phyloP scores from a whole-genome alignment of 1,140 invertebrate genomes.

The Glomeris maerens region DNA sequence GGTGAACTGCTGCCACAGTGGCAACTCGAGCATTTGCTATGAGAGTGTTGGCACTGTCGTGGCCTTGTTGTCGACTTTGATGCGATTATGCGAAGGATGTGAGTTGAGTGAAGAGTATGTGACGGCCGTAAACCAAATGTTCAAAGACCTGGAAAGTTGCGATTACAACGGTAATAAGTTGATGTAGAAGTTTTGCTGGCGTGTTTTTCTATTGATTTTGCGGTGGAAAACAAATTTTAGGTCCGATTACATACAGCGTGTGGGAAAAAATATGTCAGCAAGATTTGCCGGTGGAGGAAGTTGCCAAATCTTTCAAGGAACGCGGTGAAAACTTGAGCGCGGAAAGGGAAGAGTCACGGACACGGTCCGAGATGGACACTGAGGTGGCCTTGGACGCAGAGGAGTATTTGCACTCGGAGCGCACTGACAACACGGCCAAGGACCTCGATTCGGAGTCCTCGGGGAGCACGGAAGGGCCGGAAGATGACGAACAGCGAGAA shows the following conservation, averaged over 20 bases:
- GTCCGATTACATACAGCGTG: constrained; percentile 68
- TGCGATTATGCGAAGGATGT: constrained; percentile 48
- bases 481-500: constrained; percentile 31
- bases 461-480: constrained; percentile 56
- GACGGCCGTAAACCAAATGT: constrained; percentile 51
- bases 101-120: constrained; percentile 33
- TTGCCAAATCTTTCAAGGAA: no score
- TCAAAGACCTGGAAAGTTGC: constrained; percentile 54
- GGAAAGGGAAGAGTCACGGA: no score
- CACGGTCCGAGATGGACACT: no score
- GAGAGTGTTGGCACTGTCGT: constrained; percentile 71
- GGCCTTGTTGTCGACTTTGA: constrained; percentile 62
- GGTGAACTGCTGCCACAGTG: constrained; percentile 59
- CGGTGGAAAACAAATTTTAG: no score
- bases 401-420: no score
- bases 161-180: constrained; percentile 57
- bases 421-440: no score
- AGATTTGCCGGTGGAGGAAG: no score
- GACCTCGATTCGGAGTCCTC: constrained; percentile 33
- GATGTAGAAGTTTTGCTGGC: no score
- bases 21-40: constrained; percentile 52
- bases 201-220: no score
- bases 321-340: no score
- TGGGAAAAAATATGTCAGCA: no score
- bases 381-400: no score